These are phyloP conservation scores for Acrobasis suavella DNA, from an alignment of 2,888 invertebrate genomes.

Conservation along the genomic window DNA sequence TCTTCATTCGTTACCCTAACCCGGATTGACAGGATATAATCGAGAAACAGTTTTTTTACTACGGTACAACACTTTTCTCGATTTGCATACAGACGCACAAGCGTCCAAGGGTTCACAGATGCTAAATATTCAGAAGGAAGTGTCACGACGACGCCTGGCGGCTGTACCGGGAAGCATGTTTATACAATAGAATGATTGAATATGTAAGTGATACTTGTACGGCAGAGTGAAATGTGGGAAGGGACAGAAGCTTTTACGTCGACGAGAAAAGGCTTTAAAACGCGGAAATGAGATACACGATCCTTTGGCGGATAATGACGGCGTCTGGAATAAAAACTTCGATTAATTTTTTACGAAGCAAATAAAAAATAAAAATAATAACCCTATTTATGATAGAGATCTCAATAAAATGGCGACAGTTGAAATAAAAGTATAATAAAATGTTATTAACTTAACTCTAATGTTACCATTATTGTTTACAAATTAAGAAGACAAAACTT, in stretches of 20 bases:
- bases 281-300: neutral
- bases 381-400: no score
- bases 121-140: slow-evolving; percentile 59
- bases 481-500: no score
- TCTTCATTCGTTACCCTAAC: no score
- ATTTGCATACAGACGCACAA: slow-evolving; percentile 21
- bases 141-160: slow-evolving; percentile 44
- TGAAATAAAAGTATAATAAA: no score
- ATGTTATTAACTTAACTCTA: no score
- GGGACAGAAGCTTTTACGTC: slow-evolving; percentile 12
- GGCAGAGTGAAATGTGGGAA: slow-evolving; percentile 19
- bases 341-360: no score
- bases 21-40: no score
- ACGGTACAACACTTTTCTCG: slow-evolving; percentile 1
- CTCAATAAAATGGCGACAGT: no score
- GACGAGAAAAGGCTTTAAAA: slow-evolving; percentile 2
- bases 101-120: slow-evolving; percentile 31
- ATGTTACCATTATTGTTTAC: no score
- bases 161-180: slow-evolving; percentile 46
- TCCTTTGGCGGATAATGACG: neutral
- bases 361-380: no score
- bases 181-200: slow-evolving; percentile 50
- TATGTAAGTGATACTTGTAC: slow-evolving; percentile 33
- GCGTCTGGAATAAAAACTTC: no score
- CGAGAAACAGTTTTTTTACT: neutral